These are phyloP conservation scores for Antitype chi DNA, from an alignment of 2,888 invertebrate genomes.

Conservation along the genomic window DNA sequence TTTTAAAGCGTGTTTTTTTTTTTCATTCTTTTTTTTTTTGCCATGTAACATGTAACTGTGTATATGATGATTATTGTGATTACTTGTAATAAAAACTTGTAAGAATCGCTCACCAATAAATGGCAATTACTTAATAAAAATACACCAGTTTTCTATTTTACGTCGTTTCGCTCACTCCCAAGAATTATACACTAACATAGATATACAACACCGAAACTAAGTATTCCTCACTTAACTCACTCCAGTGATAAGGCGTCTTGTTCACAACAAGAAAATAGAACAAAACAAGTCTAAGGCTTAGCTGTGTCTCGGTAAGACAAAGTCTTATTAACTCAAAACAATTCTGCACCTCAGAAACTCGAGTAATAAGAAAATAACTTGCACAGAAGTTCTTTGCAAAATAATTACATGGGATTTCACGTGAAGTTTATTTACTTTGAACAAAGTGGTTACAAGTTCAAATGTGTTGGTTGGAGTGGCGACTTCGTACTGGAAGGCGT, in stretches of 20 bases:
- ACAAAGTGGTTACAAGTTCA: conserved; percentile 3
- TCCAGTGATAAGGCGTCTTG: neutral
- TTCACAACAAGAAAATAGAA: conserved; percentile 22
- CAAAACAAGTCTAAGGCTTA: neutral
- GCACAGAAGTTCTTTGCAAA: neutral
- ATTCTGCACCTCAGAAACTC: conserved; percentile 10
- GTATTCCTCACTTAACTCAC: neutral
- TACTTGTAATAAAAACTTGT: neutral
- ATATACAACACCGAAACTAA: neutral
- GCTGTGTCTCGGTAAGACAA: neutral
- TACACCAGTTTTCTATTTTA: neutral
- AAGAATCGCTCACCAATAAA: neutral
- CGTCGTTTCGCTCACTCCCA: neutral
- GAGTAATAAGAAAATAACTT: conserved; percentile 27
- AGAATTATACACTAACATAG: neutral
- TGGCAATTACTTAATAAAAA: neutral
- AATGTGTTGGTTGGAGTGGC: neutral
- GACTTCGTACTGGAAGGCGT: too few species aligned
- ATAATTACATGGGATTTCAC: conserved; percentile 3
- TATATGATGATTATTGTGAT: too few species aligned
- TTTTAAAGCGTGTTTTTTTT: too few species aligned
- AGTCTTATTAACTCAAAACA: conserved; percentile 29
- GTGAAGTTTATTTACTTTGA: neutral
- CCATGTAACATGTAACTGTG: too few species aligned
- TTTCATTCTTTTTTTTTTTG: too few species aligned